Conservation (phyloP, 2,888 invertebrate species). For the Yponomeuta cagnagella region DNA sequence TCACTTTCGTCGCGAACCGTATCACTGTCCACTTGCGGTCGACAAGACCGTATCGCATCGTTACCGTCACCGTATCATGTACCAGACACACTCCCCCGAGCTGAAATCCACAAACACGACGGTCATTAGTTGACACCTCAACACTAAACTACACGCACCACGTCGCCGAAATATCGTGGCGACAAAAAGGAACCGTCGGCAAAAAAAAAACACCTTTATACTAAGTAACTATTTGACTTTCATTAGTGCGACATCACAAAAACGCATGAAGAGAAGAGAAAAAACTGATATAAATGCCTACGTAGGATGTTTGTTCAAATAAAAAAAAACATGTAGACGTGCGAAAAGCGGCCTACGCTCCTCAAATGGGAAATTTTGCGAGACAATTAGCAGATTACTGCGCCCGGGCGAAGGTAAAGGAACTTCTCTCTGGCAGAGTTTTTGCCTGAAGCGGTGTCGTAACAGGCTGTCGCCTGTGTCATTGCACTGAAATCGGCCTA, state of each 20-base stretch:
- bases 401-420: constrained; percentile 46
- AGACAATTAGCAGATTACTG: constrained; percentile 61
- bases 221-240: constrained; percentile 4
- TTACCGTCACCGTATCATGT: constrained; percentile 43
- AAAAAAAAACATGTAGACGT: constrained; percentile 32
- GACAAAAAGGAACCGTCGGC: constrained; percentile 16
- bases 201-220: not conserved
- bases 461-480: constrained; percentile 43
- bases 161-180: constrained; percentile 39
- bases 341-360: constrained; percentile 28
- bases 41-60: constrained; percentile 5
- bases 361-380: constrained; percentile 37
- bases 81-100: constrained; percentile 58
- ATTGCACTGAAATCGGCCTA: constrained; percentile 55
- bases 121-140: constrained; percentile 33
- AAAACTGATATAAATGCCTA: constrained; percentile 12
- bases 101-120: constrained; percentile 54
- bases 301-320: constrained; percentile 46
- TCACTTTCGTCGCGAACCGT: constrained; percentile 55
- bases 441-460: constrained; percentile 54
- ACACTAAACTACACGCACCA: constrained; percentile 31
- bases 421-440: constrained; percentile 51
- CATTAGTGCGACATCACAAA: constrained; percentile 11
- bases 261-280: not conserved
- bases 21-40: constrained; percentile 63